phyloP scores from a whole-genome alignment of 2,888 invertebrate species.

The Chironomus riparius region DNA sequence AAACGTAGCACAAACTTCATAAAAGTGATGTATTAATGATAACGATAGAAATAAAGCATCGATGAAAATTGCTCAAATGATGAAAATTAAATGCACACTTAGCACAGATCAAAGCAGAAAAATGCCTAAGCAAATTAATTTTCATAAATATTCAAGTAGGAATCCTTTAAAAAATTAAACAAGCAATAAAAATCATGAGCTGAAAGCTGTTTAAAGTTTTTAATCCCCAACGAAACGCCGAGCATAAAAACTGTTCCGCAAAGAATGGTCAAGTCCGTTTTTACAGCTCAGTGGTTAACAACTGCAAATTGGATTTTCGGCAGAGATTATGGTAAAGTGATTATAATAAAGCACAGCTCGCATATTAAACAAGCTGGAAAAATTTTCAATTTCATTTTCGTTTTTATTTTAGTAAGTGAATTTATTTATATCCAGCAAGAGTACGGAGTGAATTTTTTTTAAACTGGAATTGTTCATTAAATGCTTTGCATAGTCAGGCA shows the following conservation, averaged over 20 bases:
- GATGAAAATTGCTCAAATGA: too few relatives aligned
- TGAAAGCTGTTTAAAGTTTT: neutral
- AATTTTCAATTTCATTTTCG: neutral
- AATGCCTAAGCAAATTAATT: neutral
- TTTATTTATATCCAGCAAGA: too few relatives aligned
- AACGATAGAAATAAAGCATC: too few relatives aligned
- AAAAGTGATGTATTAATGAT: too few relatives aligned
- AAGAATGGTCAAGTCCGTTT: slow-evolving; percentile 4
- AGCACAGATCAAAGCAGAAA: too few relatives aligned
- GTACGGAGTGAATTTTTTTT: too few relatives aligned
- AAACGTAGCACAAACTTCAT: too few relatives aligned
- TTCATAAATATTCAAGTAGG: neutral
- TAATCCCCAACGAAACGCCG: neutral
- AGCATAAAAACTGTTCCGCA: neutral
- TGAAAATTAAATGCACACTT: too few relatives aligned
- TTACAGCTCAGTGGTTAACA: slow-evolving; percentile 9
- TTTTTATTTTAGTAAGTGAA: too few relatives aligned
- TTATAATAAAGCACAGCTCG: neutral
- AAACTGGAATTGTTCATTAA: too few relatives aligned
- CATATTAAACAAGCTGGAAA: neutral
- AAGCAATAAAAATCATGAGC: too few relatives aligned
- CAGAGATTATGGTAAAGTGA: neutral
- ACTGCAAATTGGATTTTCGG: slow-evolving; percentile 10
- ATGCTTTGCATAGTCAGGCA: neutral
- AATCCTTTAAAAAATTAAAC: neutral